Evolutionary conservation across 2,797 vertebrate species (phyloP).

Genomic region (Calcarius lapponicus): DNA sequence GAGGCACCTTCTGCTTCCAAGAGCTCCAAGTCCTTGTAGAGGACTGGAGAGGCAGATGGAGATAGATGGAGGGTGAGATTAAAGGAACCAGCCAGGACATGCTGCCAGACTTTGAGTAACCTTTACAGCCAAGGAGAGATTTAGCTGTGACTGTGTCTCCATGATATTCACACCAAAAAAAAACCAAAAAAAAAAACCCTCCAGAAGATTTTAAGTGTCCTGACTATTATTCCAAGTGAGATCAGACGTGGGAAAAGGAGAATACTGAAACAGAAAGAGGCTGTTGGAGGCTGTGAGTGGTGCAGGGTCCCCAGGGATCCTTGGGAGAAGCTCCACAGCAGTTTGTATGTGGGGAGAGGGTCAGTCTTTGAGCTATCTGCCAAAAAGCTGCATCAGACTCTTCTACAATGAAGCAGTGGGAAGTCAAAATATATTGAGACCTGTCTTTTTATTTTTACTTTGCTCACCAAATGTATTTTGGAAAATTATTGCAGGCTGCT

Average conservation of each 20-base stretch:
- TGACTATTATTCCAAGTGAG: background rate
- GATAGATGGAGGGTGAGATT: background rate
- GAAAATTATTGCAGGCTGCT: background rate
- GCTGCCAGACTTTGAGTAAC: background rate
- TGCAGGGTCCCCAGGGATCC: background rate
- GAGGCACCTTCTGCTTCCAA: background rate
- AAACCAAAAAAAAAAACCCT: background rate
- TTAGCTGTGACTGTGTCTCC: background rate
- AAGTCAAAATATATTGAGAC: background rate
- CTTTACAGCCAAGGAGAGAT: background rate
- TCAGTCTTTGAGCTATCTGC: background rate
- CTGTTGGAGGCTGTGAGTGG: background rate
- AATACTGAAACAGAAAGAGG: background rate
- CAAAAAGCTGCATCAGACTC: background rate
- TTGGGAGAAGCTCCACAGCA: background rate
- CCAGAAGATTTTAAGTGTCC: background rate
- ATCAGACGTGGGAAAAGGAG: slow-evolving; percentile 2
- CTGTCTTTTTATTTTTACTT: background rate
- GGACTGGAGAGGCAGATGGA: background rate
- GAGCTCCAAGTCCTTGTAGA: background rate
- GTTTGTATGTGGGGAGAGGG: background rate
- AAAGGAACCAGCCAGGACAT: background rate
- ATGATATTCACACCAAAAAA: background rate
- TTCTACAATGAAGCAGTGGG: background rate
- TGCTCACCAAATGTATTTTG: background rate